Evolutionary conservation across 2,888 invertebrate species (phyloP), one percentile per base, ranked within the genome.

Genomic region (Pedicia rivosa): DNA sequence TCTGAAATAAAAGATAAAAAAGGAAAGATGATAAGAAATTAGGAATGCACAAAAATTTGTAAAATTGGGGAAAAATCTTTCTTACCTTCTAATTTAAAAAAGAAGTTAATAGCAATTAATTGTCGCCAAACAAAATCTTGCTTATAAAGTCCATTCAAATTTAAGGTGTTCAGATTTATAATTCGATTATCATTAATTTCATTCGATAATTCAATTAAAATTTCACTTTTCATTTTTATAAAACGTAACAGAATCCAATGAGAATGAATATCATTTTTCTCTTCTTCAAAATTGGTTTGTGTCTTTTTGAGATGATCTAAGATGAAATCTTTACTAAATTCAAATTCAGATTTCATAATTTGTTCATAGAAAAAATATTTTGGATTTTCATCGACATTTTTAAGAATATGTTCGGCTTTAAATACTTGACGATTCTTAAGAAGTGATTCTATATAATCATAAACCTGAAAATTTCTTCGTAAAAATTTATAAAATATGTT

Each of bases 321-420:
- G 44, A 82, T 66, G 46, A 74, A 73, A 46, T 78, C 72, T 47
- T 78, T n/a, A n/a, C n/a, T 65, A 34, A 78, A 59, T 20, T 64
- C 63, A 43, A 67, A 65, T 42, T 74, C 66, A 25, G 74, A 73
- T 33, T 69, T 68, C 43, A 67, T 55, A 12, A 77, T 77, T 30
- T 74, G 58, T 38, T 61, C 57, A 35, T 54, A 57, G 34, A 55
- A 61, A 24, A 55, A 51, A 31, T 50, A 51, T 41, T 53, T 53
- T 1, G 56, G 53, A 40, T 59, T 53, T 3, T 55, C 46, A 1
- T 55, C 48, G 5, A 58, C 52, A 45, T 61, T 57, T 12, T 43
- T 47, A 1, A 57, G 42, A 3, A 57, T 52, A 38, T 47, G 48
- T 33, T 55, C 55, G 3, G 57, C 57, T 40, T 57, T 57, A 39